Evolutionary conservation across 2,888 invertebrate species (phyloP), one percentile per base, ranked within the genome.

Genomic region (Heteropelma amictum): DNA sequence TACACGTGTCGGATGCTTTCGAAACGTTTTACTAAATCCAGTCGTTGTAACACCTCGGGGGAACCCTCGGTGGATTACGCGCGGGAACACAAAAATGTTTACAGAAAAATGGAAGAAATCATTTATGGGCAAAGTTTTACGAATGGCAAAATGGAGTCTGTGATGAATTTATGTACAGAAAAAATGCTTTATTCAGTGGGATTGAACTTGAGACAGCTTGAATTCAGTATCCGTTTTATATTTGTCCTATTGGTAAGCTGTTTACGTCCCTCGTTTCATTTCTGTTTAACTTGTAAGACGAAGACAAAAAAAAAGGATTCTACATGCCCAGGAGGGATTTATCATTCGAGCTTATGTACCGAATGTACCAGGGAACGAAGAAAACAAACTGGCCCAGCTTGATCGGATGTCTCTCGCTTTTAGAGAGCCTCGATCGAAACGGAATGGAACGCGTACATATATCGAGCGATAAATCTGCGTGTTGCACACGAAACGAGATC

Each of bases 391-490:
- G 35, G 51, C 10, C 17, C 26, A n/a, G n/a, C n/a, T n/a, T n/a
- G 54, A 21, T 23, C 54, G 35, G 35, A 12, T 23, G 12, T 40
- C 45, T 10, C 63, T 33, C 61, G 45, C 38, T 26, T 45, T 63
- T 63, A 42, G 54, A 38, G 45, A 12, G 28, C 30, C 35, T 17
- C 42, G 70, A 77, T 80, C 75, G 80, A 76, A 77, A 70, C 49
- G 42, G 65, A 82, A 81, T 80, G 78, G 80, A 79, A 77, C 14
- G 14, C 77, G 73, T 28, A 12, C 28, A 42, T 63, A 80, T 74
- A 79, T 71, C 76, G 73, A 77, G 79, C 83, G 82, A 86, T 87
- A 86, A 87, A 87, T 87, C 84, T 82, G 79, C 79, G 76, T 79
- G 38, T 26, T 63, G 70, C 63, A 54, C 70, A 70, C 58, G 63